phyloP scores from a whole-genome alignment of 2,888 invertebrate species.

The Drosophila lutescens region DNA sequence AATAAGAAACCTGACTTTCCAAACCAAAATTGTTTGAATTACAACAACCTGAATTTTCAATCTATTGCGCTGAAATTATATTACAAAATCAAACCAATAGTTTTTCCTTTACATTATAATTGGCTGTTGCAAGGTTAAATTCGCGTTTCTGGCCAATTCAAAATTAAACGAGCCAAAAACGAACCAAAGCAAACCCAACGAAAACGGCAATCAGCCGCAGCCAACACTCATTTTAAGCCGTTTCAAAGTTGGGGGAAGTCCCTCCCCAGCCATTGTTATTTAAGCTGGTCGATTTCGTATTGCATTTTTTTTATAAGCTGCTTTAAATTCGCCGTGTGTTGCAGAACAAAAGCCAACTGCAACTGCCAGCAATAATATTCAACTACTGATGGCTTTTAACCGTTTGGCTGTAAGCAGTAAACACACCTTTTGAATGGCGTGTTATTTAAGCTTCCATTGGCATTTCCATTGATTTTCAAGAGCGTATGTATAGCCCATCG shows the following conservation, averaged over 20 bases:
- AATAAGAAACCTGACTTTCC: background rate
- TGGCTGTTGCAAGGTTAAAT: constrained; percentile 25
- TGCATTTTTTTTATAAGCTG: constrained; percentile 37
- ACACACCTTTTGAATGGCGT: background rate
- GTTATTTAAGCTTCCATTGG: constrained; percentile 10
- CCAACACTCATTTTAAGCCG: constrained; percentile 31
- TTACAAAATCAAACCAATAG: constrained; percentile 19
- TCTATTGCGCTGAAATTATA: background rate
- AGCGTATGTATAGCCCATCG: constrained; percentile 15
- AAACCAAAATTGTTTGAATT: background rate
- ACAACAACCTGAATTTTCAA: background rate
- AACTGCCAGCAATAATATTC: constrained; percentile 21
- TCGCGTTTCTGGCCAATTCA: constrained; percentile 9
- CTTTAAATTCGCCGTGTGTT: constrained; percentile 26
- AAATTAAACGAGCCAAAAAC: constrained; percentile 19
- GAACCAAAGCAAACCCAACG: background rate
- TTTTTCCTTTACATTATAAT: constrained; percentile 13
- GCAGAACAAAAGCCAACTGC: constrained; percentile 21
- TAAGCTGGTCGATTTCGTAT: constrained; percentile 37
- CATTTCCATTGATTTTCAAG: constrained; percentile 31
- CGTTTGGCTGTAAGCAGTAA: constrained; percentile 1
- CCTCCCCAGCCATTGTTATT: constrained; percentile 5
- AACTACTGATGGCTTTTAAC: constrained; percentile 4
- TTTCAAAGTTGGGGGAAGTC: constrained; percentile 11
- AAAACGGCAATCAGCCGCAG: constrained; percentile 23